phyloP scores from a whole-genome alignment of 2,113 vertebrate genomes.

The Dicentrarchus labrax region DNA sequence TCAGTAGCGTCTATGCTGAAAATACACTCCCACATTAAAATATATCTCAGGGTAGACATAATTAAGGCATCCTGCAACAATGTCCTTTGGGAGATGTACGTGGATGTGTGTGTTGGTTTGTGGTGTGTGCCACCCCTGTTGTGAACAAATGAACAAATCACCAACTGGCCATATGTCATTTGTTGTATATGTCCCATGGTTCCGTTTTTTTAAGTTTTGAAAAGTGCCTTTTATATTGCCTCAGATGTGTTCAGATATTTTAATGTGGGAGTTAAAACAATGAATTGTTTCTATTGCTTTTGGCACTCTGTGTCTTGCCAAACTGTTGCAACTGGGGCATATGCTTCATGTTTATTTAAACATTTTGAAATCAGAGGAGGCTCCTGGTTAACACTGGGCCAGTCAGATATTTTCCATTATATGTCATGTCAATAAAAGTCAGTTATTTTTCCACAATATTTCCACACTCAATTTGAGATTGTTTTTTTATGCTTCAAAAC shows the following conservation, averaged over 20 bases:
- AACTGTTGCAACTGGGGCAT: slow-evolving; percentile 31
- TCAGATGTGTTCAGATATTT: slow-evolving; percentile 5
- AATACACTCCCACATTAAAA: too few relatives aligned
- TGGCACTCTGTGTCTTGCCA: slow-evolving; percentile 16
- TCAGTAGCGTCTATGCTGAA: too few relatives aligned
- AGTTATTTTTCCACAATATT: neutral
- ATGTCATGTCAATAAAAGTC: slow-evolving; percentile 10
- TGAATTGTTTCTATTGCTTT: slow-evolving; percentile 28
- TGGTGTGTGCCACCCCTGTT: too few relatives aligned
- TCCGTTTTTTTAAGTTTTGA: neutral
- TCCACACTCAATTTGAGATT: neutral
- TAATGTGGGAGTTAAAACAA: slow-evolving; percentile 20
- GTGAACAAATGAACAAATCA: too few relatives aligned
- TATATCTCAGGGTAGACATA: too few relatives aligned
- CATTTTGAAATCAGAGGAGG: slow-evolving; percentile 55
- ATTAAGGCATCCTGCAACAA: too few relatives aligned
- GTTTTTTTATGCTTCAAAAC: neutral
- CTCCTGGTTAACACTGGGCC: neutral
- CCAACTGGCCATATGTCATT: too few relatives aligned
- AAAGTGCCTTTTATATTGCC: neutral
- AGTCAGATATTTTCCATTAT: slow-evolving; percentile 2
- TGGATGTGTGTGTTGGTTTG: too few relatives aligned
- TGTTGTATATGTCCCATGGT: neutral
- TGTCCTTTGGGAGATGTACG: too few relatives aligned
- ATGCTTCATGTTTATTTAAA: slow-evolving; percentile 72